phyloP scores from a whole-genome alignment of 64 coral and sea anemone species.

The Porites lutea region DNA sequence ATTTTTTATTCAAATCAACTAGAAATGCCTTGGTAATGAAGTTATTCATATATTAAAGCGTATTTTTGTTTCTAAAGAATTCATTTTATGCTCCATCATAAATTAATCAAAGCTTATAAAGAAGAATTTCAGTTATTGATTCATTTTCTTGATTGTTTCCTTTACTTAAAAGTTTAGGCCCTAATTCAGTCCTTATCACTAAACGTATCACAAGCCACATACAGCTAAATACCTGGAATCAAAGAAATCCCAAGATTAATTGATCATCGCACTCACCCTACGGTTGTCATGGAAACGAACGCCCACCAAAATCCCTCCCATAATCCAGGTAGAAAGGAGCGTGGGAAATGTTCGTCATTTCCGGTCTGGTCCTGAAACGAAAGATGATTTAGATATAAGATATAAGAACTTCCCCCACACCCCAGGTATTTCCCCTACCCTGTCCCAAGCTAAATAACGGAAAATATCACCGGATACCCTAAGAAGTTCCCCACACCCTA shows the following conservation, averaged over 20 bases:
- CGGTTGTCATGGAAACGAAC: constrained; percentile 85
- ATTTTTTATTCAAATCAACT: not conserved
- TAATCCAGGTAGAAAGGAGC: constrained; percentile 45
- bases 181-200: no score
- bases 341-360: constrained; percentile 72
- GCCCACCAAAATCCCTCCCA: constrained; percentile 83
- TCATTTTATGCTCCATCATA: not conserved
- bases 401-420: not conserved
- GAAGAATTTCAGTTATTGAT: no score
- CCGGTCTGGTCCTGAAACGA: constrained; percentile 44
- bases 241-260: not conserved
- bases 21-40: not conserved
- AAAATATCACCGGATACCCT: no score
- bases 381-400: not conserved
- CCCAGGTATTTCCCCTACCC: not conserved
- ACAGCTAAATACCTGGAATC: no score
- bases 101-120: no score
- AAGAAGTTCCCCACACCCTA: no score
- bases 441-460: no score
- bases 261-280: constrained; percentile 46
- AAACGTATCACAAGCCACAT: no score
- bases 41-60: not conserved
- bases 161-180: no score
- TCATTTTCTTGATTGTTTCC: no score
- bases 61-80: not conserved